These are phyloP conservation scores for Cololabis saira DNA, from an alignment of 2,113 vertebrate species.

Conservation along the genomic window DNA sequence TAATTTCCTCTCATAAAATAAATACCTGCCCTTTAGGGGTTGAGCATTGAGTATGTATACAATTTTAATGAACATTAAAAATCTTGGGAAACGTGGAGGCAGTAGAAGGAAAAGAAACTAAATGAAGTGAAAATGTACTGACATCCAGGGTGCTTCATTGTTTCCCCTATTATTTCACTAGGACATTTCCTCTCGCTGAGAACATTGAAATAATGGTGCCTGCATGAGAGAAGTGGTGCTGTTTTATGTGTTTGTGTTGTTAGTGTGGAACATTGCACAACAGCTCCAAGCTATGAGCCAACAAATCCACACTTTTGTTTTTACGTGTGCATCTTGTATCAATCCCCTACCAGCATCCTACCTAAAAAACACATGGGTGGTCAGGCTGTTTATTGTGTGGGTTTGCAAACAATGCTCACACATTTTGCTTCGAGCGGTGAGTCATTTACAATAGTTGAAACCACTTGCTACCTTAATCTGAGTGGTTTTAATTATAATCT, in stretches of 20 bases:
- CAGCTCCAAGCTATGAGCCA: constrained; percentile 53
- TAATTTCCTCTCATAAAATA: too few species aligned
- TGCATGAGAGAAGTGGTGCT: constrained; percentile 52
- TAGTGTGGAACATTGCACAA: constrained; percentile 41
- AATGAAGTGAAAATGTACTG: too few species aligned
- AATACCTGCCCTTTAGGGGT: too few species aligned
- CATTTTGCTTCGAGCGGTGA: constrained; percentile 44
- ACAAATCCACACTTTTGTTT: constrained; percentile 30
- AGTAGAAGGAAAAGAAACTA: too few species aligned
- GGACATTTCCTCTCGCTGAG: constrained; percentile 37
- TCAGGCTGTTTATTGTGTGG: constrained; percentile 56
- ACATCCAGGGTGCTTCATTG: constrained; percentile 23
- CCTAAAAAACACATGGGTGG: constrained; percentile 78
- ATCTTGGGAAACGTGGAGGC: too few species aligned
- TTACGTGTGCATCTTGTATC: constrained; percentile 36
- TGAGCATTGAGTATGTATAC: too few species aligned
- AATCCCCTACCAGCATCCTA: constrained; percentile 55
- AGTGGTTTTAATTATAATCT: constrained; percentile 61
- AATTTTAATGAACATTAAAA: too few species aligned
- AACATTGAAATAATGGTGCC: constrained; percentile 49
- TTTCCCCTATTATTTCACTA: constrained; percentile 37
- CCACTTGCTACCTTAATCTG: constrained; percentile 34
- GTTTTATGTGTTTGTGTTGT: constrained; percentile 71
- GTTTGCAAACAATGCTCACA: constrained; percentile 54
- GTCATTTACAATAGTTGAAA: constrained; percentile 43